Evolutionary conservation across 2,888 invertebrate species (phyloP).

Genomic region (Lymantria monacha): DNA sequence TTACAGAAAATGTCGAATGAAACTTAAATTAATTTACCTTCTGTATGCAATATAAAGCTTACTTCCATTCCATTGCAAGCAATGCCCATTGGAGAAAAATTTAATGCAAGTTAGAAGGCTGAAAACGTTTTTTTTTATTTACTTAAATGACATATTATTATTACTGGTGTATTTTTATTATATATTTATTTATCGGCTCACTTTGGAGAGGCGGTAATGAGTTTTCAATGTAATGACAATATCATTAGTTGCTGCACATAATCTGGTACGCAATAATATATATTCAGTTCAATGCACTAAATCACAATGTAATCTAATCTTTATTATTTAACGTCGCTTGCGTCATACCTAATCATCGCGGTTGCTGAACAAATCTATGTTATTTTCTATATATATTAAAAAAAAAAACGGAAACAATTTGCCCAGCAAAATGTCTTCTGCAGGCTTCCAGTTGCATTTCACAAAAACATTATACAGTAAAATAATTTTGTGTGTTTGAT

Average conservation of each 20-base stretch:
- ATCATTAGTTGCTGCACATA: slow-evolving; percentile 14
- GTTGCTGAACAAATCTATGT: slow-evolving; percentile 9
- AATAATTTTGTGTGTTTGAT: slow-evolving; percentile 19
- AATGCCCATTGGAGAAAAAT: slow-evolving; percentile 22
- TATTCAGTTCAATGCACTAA: slow-evolving; percentile 26
- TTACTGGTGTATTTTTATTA: slow-evolving; percentile 26
- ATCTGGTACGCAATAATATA: slow-evolving; percentile 40
- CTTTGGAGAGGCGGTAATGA: slow-evolving; percentile 11
- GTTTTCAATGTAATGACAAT: slow-evolving; percentile 18
- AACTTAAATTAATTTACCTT: slow-evolving; percentile 29
- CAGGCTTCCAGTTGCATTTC: slow-evolving; percentile 36
- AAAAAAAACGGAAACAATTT: slow-evolving; percentile 10
- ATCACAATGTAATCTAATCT: slow-evolving; percentile 12
- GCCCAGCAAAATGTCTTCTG: slow-evolving; percentile 16
- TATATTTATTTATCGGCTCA: slow-evolving; percentile 21
- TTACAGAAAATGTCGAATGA: slow-evolving; percentile 36
- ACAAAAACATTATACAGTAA: slow-evolving; percentile 15
- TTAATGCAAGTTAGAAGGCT: slow-evolving; percentile 46
- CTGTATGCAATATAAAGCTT: slow-evolving; percentile 34
- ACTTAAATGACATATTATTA: slow-evolving; percentile 42
- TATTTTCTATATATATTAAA: slow-evolving; percentile 17
- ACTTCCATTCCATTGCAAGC: slow-evolving; percentile 40
- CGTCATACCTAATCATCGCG: slow-evolving; percentile 14
- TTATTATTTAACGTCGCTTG: slow-evolving; percentile 16
- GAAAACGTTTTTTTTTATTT: slow-evolving; percentile 40